These are phyloP conservation scores for Dyspetes luteomarginatus DNA, from an alignment of 2,888 invertebrate species.

Conservation along the genomic window DNA sequence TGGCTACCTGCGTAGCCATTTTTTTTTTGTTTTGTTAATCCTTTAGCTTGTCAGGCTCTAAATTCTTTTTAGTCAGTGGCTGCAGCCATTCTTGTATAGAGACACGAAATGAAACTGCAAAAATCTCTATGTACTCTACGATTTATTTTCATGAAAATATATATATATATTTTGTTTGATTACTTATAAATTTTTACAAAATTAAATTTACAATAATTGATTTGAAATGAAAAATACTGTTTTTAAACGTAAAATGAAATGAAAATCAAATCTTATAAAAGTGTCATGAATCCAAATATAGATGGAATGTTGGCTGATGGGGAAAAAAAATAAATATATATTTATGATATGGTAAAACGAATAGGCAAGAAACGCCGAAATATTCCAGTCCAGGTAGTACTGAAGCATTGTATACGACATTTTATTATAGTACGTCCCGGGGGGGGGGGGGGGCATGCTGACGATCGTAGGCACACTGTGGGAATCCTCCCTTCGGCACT, in stretches of 20 bases:
- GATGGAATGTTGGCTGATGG: conserved; percentile 38
- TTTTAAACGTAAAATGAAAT: too few relatives aligned
- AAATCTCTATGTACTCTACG: too few relatives aligned
- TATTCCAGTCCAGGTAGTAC: conserved; percentile 63
- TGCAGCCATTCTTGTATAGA: too few relatives aligned
- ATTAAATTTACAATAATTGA: too few relatives aligned
- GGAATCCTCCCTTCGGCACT: conserved; percentile 72
- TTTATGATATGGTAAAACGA: conserved; percentile 46
- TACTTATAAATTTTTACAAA: too few relatives aligned
- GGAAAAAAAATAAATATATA: background rate
- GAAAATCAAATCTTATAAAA: conserved; percentile 35
- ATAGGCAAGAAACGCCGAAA: conserved; percentile 53
- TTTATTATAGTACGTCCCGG: conserved; percentile 68
- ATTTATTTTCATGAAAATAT: background rate
- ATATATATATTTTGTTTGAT: background rate
- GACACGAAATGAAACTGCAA: too few relatives aligned
- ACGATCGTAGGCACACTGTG: conserved; percentile 74
- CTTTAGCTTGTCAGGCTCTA: conserved; percentile 23
- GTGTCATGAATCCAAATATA: conserved; percentile 42
- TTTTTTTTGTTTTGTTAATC: background rate
- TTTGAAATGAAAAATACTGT: background rate
- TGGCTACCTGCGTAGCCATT: conserved; percentile 32
- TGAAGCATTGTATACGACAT: conserved; percentile 58
- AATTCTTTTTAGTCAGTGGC: background rate
- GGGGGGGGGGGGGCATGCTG: conserved; percentile 50